These are phyloP conservation scores for Percina caprodes DNA, from an alignment of 2,113 vertebrate species.

Conservation along the genomic window DNA sequence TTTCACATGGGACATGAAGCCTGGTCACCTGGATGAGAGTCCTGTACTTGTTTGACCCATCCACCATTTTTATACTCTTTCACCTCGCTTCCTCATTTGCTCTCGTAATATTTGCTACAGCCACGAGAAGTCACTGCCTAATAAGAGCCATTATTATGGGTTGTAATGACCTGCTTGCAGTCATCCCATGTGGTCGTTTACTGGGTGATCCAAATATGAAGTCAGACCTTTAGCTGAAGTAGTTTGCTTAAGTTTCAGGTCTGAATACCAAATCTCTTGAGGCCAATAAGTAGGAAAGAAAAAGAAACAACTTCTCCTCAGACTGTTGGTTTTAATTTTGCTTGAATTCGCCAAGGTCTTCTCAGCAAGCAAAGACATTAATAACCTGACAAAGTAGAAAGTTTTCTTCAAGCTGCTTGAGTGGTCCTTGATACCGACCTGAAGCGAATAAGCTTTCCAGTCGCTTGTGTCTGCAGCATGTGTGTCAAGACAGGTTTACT, in stretches of 20 bases:
- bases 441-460: constrained; percentile 37
- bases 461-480: constrained; percentile 22
- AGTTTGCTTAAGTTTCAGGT: background rate
- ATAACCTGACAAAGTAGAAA: constrained; percentile 53
- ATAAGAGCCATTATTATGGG: too few relatives aligned
- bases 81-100: too few relatives aligned
- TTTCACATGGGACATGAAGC: too few relatives aligned
- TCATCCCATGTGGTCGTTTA: too few relatives aligned
- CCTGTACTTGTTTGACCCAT: too few relatives aligned
- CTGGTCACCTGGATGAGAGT: too few relatives aligned
- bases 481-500: constrained; percentile 46
- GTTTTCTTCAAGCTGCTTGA: constrained; percentile 29
- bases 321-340: constrained; percentile 47
- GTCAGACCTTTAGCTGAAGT: background rate
- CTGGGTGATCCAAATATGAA: too few relatives aligned
- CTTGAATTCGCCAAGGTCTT: constrained; percentile 44
- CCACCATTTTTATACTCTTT: too few relatives aligned
- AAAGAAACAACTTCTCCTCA: constrained; percentile 7
- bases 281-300: constrained; percentile 8
- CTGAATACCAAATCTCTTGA: constrained; percentile 26
- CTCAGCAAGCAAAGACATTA: constrained; percentile 43
- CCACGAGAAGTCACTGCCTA: too few relatives aligned
- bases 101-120: too few relatives aligned
- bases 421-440: constrained; percentile 36
- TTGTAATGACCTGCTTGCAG: too few relatives aligned